Conservation (phyloP, 2,888 invertebrate genomes). For the Drosophila conformis region DNA sequence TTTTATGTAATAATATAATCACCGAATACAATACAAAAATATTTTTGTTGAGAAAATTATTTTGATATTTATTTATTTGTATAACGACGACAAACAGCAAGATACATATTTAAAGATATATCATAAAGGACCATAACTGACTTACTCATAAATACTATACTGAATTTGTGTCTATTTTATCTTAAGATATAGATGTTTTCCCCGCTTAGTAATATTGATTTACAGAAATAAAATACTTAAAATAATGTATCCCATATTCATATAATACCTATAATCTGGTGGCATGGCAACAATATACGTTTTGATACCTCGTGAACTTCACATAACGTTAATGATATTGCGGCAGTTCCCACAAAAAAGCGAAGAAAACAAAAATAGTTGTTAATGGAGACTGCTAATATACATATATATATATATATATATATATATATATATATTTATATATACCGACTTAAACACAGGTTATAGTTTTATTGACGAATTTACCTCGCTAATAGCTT, state of each 20-base stretch:
- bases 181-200: neutral
- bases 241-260: too few species aligned
- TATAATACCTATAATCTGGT: neutral
- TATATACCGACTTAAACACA: neutral
- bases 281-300: neutral
- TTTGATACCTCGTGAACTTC: conserved; percentile 8
- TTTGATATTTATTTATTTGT: too few species aligned
- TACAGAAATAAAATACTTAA: neutral
- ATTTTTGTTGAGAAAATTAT: too few species aligned
- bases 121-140: neutral
- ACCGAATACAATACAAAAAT: too few species aligned
- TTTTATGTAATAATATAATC: too few species aligned
- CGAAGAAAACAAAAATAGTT: conserved; percentile 16
- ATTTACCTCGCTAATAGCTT: neutral
- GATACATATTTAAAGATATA: too few species aligned
- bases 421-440: too few species aligned
- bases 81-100: too few species aligned
- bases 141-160: neutral
- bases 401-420: too few species aligned
- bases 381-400: neutral
- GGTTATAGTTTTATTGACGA: neutral
- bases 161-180: neutral
- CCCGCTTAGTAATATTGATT: neutral
- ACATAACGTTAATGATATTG: conserved; percentile 17
- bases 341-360: conserved; percentile 29